These are phyloP conservation scores for Meghimatium bilineatum DNA, from an alignment of 2,888 invertebrate genomes.

Conservation along the genomic window DNA sequence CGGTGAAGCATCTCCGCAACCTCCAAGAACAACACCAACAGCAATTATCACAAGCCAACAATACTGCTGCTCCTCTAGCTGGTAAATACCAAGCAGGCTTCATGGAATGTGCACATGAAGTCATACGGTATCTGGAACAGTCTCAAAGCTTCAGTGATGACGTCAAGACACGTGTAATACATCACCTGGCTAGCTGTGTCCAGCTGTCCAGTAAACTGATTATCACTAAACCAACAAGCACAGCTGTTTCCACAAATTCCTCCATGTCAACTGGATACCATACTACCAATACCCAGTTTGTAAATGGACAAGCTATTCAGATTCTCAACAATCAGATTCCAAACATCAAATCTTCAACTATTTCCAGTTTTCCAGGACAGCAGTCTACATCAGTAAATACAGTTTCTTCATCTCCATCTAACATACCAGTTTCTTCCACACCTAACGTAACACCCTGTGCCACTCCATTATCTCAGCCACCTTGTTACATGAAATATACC, in stretches of 20 bases:
- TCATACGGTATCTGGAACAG: conserved; percentile 69
- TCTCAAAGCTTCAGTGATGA: conserved; percentile 65
- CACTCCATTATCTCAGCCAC: not conserved
- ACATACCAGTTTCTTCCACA: not conserved
- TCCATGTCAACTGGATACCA: not conserved
- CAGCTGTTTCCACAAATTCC: not conserved
- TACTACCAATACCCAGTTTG: conserved; percentile 11
- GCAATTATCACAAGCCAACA: not conserved
- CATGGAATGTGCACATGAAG: conserved; percentile 73
- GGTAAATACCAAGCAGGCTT: conserved; percentile 73
- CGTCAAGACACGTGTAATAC: conserved; percentile 64
- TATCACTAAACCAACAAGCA: conserved; percentile 17
- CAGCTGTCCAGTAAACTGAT: conserved; percentile 45
- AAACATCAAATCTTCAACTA: not conserved
- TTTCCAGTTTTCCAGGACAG: conserved; percentile 12
- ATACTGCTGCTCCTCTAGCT: conserved; percentile 56
- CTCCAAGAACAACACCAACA: conserved; percentile 67
- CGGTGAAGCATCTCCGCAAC: conserved; percentile 72
- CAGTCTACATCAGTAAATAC: conserved; percentile 1
- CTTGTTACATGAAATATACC: not conserved
- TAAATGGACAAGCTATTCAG: conserved; percentile 43
- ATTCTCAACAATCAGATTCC: conserved; percentile 26
- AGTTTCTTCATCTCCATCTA: not conserved
- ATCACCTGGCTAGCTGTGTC: conserved; percentile 67
- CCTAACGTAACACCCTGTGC: not conserved